These are phyloP conservation scores for Lichenostomus cassidix DNA, from an alignment of 2,113 vertebrate genomes.

Conservation along the genomic window DNA sequence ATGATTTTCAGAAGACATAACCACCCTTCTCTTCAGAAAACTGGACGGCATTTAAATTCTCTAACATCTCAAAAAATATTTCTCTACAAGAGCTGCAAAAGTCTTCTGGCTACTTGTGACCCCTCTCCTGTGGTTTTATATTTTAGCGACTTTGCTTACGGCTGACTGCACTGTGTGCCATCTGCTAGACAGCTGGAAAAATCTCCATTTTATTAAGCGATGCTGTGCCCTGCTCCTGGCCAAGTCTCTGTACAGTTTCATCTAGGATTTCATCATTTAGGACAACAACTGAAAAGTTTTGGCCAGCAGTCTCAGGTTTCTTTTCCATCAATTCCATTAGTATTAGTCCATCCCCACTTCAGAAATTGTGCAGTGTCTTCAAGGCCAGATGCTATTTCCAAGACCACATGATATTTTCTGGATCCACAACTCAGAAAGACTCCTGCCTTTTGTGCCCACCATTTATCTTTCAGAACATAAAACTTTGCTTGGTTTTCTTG, in stretches of 20 bases:
- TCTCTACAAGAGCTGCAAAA: not conserved
- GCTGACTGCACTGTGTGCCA: not conserved
- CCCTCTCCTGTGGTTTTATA: not conserved
- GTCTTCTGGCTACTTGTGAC: not conserved
- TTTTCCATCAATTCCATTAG: not conserved
- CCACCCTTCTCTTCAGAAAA: not conserved
- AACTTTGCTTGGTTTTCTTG: not conserved
- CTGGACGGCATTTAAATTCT: not conserved
- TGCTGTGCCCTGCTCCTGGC: not conserved
- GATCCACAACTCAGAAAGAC: not conserved
- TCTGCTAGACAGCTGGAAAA: slow-evolving; percentile 9
- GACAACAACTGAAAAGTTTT: not conserved
- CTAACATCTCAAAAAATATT: not conserved
- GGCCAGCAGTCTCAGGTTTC: not conserved
- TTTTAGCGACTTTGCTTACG: not conserved
- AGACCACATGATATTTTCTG: not conserved
- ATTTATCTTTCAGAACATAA: not conserved
- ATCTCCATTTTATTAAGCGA: not conserved
- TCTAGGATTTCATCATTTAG: not conserved
- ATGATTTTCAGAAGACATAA: not conserved
- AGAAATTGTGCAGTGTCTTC: not conserved
- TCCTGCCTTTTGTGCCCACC: not conserved
- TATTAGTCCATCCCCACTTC: not conserved
- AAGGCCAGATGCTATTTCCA: not conserved
- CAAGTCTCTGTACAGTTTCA: not conserved